phyloP scores from a whole-genome alignment of 2,113 vertebrate species.

The Zosterops hypoxanthus region DNA sequence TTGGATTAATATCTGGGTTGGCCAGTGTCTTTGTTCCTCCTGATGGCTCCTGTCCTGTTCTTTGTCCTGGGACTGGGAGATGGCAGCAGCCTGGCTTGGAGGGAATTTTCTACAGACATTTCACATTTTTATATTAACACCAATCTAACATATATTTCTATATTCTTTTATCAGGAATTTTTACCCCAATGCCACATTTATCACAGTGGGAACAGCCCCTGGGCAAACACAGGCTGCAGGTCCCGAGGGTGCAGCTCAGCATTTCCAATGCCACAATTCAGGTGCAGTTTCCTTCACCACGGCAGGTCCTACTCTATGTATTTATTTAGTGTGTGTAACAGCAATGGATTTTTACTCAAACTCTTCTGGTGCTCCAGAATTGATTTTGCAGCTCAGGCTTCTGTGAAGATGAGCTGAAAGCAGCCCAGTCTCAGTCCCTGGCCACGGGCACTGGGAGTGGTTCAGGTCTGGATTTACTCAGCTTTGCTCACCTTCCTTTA shows the following conservation, averaged over 20 bases:
- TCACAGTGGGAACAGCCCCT: neutral
- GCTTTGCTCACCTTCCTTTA: neutral
- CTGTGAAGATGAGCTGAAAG: neutral
- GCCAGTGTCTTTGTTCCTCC: too few relatives aligned
- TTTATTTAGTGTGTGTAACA: neutral
- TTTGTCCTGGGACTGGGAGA: too few relatives aligned
- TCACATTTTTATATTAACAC: too few relatives aligned
- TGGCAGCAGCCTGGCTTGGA: too few relatives aligned
- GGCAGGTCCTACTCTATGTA: neutral
- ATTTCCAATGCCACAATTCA: accelerated
- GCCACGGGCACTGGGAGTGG: neutral
- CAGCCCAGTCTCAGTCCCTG: neutral
- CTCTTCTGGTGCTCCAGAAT: neutral
- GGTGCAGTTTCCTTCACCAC: neutral
- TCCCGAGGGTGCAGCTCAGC: neutral
- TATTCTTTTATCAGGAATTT: too few relatives aligned
- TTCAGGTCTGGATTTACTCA: neutral
- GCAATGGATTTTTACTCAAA: neutral
- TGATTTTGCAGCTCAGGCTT: neutral
- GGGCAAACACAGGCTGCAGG: neutral
- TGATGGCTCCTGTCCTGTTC: too few relatives aligned
- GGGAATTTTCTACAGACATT: too few relatives aligned
- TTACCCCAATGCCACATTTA: too few relatives aligned
- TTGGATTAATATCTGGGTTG: too few relatives aligned
- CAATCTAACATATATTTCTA: too few relatives aligned